These are phyloP conservation scores for Aphelenchoides avenae DNA, from an alignment of 1,140 invertebrate species.

Conservation along the genomic window DNA sequence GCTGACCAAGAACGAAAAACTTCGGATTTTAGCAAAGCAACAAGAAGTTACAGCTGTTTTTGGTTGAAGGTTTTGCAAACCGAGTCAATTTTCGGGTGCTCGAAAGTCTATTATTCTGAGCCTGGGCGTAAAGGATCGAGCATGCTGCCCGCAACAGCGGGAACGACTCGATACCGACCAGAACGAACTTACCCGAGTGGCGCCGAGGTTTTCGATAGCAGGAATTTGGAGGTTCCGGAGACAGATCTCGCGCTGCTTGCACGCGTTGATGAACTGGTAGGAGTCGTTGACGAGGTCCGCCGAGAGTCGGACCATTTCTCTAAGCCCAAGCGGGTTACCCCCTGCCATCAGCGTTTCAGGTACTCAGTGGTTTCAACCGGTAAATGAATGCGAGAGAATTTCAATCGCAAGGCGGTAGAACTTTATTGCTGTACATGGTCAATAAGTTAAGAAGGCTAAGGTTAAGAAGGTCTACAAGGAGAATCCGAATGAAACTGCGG, in stretches of 20 bases:
- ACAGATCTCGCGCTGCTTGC: constrained; percentile 86
- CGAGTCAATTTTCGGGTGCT: too few species aligned
- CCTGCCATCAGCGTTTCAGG: background rate
- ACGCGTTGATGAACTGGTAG: constrained; percentile 72
- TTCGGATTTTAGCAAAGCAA: too few species aligned
- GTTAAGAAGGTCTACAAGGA: background rate
- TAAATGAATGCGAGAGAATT: background rate
- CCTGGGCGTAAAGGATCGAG: background rate
- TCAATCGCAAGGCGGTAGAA: too few species aligned
- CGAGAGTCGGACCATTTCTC: constrained; percentile 35
- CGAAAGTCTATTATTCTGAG: background rate
- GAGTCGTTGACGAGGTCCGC: constrained; percentile 21
- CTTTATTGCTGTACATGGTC: background rate
- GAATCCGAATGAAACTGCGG: constrained; percentile 20
- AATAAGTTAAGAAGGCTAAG: background rate
- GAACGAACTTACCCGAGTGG: constrained; percentile 79
- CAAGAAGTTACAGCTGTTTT: too few species aligned
- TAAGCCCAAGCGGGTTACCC: constrained; percentile 2
- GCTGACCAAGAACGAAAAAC: background rate
- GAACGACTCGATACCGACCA: background rate
- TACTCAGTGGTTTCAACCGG: background rate
- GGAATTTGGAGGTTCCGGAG: constrained; percentile 96
- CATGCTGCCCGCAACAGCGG: background rate
- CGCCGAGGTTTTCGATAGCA: constrained; percentile 93
- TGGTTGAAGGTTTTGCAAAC: too few species aligned